These are phyloP conservation scores for Resseliella maxima DNA, from an alignment of 2,888 invertebrate genomes.

Conservation along the genomic window DNA sequence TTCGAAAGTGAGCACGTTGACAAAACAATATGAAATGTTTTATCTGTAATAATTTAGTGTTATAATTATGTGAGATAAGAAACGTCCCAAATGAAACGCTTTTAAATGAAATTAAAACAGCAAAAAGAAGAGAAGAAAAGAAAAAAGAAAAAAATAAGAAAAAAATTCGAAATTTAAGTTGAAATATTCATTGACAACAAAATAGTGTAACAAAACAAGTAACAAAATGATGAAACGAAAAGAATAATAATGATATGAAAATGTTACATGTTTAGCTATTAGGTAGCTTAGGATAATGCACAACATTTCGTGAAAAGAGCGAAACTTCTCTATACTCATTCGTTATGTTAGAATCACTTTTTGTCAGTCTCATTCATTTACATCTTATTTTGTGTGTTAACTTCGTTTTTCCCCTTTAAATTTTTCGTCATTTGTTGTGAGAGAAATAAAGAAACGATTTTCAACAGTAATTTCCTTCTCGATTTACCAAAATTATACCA, in stretches of 20 bases:
- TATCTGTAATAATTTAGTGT: conserved; percentile 36
- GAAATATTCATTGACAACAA: too few species aligned
- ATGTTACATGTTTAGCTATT: conserved; percentile 39
- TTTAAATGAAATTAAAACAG: conserved; percentile 48
- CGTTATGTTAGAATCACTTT: neutral
- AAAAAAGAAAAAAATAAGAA: neutral
- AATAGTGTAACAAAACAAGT: conserved; percentile 12
- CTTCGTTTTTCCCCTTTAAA: neutral
- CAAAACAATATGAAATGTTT: neutral
- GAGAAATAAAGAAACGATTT: too few species aligned
- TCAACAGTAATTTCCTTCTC: neutral
- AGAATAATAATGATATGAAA: conserved; percentile 14
- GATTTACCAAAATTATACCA: neutral
- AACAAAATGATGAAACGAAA: neutral
- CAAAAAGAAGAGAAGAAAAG: neutral
- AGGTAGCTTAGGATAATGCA: conserved; percentile 15
- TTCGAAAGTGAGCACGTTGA: conserved; percentile 2
- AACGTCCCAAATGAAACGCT: conserved; percentile 51
- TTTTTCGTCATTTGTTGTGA: neutral
- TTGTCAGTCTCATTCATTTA: neutral
- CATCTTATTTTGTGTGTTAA: neutral
- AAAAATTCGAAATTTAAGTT: neutral
- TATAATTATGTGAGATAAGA: conserved; percentile 51
- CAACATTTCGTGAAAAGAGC: neutral
- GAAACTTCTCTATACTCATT: neutral